A percentile compares a stretch with the other conserved stretches of the same genome.
Conservation (phyloP, 2,113 vertebrate species). For the Pelecanus crispus region DNA sequence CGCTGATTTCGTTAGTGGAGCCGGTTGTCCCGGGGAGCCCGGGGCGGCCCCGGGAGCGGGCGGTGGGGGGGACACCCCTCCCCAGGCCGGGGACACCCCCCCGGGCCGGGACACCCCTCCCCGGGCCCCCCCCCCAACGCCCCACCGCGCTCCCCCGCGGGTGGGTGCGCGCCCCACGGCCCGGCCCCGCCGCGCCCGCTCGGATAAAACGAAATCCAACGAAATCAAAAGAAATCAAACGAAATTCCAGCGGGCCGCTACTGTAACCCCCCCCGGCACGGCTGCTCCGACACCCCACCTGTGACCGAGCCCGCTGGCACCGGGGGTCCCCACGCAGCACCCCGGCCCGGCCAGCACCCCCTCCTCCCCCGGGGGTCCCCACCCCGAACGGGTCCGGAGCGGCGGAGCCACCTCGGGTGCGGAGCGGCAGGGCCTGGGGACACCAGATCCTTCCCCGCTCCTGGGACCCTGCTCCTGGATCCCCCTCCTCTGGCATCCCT, state of each 20-base stretch:
- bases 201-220: neutral
- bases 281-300: no score
- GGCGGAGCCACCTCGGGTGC: fast-evolving
- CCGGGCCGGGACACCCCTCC: neutral
- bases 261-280: fast-evolving
- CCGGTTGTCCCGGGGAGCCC: no score
- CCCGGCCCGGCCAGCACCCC: no score
- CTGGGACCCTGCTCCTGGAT: neutral
- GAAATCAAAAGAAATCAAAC: neutral
- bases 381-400: neutral
- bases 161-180: neutral
- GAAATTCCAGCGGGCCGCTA: fast-evolving
- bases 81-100: neutral
- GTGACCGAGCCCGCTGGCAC: fast-evolving
- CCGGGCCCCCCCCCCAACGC: neutral
- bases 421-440: fast-evolving
- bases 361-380: fast-evolving
- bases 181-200: neutral
- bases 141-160: neutral
- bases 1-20: neutral
- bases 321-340: neutral
- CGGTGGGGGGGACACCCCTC: no score
- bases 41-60: no score
- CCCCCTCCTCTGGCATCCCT: no score
- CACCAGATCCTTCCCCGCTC: fast-evolving